A percentile compares a stretch with the other conserved stretches of the same genome.
These are phyloP conservation scores for Anolis apletophallus DNA, from an alignment of 2,797 vertebrate species.

Conservation along the genomic window DNA sequence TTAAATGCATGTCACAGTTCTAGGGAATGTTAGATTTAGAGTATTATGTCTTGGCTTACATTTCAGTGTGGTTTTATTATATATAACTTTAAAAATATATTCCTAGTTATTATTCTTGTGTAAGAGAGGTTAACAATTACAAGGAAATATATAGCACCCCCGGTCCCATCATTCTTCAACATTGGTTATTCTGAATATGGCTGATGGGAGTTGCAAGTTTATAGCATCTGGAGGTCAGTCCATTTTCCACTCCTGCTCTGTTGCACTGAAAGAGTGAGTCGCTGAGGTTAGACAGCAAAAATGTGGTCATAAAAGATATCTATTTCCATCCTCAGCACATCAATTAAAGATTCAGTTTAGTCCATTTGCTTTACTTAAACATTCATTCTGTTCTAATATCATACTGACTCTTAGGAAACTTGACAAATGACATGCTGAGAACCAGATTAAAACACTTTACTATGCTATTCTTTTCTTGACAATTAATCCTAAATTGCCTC, in stretches of 20 bases:
- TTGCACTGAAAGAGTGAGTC: background rate
- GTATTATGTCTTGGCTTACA: too few relatives aligned
- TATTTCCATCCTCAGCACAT: constrained; percentile 26
- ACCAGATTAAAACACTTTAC: constrained; percentile 60
- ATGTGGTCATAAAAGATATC: constrained; percentile 36
- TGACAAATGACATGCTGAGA: constrained; percentile 62
- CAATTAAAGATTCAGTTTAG: constrained; percentile 33
- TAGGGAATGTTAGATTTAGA: too few relatives aligned
- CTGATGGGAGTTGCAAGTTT: too few relatives aligned
- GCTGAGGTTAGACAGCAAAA: background rate
- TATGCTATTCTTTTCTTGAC: constrained; percentile 59
- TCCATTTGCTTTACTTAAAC: constrained; percentile 40
- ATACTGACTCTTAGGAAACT: constrained; percentile 47
- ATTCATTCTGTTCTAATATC: constrained; percentile 31
- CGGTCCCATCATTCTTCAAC: background rate
- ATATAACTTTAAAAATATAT: background rate
- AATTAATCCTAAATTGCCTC: constrained; percentile 62
- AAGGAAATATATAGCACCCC: background rate
- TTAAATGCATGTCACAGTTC: too few relatives aligned
- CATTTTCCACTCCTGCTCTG: background rate
- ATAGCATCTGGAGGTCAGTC: background rate
- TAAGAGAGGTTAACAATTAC: background rate
- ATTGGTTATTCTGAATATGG: background rate
- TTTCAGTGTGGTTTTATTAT: too few relatives aligned
- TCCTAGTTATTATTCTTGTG: background rate